A percentile compares a stretch with the other conserved stretches of the same genome.
phyloP scores from a whole-genome alignment of 2,888 invertebrate genomes.

The Ennomos fuscantarius region DNA sequence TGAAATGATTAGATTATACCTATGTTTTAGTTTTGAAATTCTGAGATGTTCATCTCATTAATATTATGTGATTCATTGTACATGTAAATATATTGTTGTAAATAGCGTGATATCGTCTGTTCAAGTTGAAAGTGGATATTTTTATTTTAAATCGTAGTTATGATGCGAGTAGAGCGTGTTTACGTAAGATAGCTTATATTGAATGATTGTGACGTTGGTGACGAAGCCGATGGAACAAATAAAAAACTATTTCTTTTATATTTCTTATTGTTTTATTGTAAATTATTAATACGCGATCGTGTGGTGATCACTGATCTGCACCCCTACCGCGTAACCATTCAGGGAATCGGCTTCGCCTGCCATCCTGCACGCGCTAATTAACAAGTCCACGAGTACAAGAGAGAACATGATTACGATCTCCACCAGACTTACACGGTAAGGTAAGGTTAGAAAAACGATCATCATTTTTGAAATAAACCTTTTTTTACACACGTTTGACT shows the following conservation, averaged over 20 bases:
- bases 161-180: constrained; percentile 30
- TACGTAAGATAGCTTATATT: constrained; percentile 28
- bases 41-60: constrained; percentile 32
- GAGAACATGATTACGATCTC: no score
- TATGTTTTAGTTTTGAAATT: constrained; percentile 7
- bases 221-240: constrained; percentile 65
- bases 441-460: no score
- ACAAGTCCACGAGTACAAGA: no score
- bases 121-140: constrained; percentile 31
- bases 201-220: constrained; percentile 38
- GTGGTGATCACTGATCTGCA: no score
- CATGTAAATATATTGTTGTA: constrained; percentile 42
- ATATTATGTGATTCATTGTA: constrained; percentile 35
- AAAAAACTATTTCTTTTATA: constrained; percentile 77
- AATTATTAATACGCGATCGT: no score
- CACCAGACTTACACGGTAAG: no score
- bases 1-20: constrained; percentile 20
- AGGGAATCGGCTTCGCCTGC: no score
- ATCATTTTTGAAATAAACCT: no score
- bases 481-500: no score
- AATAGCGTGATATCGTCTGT: constrained; percentile 31
- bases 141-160: constrained; percentile 33
- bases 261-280: constrained; percentile 41
- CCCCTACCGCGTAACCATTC: no score
- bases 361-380: no score